These are phyloP conservation scores for Oligia strigilis DNA, from an alignment of 2,888 invertebrate genomes.

Conservation along the genomic window DNA sequence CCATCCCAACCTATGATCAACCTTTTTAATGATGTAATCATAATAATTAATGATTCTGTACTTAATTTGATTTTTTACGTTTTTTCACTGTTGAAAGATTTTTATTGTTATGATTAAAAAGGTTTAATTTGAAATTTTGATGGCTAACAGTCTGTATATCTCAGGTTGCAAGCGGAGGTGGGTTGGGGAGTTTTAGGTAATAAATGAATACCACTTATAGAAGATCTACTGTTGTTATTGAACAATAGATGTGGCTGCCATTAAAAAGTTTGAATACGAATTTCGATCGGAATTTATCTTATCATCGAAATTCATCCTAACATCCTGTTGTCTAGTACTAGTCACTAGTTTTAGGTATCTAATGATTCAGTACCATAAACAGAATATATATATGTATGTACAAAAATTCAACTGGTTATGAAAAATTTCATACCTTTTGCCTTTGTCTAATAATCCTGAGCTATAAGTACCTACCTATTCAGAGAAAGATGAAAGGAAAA, in stretches of 20 bases:
- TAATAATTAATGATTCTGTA: background rate
- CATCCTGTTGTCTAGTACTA: background rate
- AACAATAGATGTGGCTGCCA: background rate
- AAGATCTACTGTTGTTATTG: background rate
- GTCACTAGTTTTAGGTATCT: background rate
- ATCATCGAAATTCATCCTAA: background rate
- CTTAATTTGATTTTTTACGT: background rate
- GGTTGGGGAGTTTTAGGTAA: background rate
- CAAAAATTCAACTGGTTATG: background rate
- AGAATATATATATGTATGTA: background rate
- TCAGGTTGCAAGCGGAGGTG: background rate
- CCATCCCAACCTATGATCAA: background rate
- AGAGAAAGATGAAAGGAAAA: conserved; percentile 38
- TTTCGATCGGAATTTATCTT: background rate
- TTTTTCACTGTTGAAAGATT: background rate
- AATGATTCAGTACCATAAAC: background rate
- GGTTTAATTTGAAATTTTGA: no score
- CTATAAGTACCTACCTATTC: background rate
- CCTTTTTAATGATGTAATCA: background rate
- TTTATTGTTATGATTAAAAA: background rate
- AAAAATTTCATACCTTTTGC: background rate
- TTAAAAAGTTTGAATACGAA: background rate
- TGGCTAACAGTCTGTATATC: no score
- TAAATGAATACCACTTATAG: background rate
- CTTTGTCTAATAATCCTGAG: background rate